These are phyloP conservation scores for Glossophaga mutica DNA, from an alignment of 2,797 vertebrate species.

Conservation along the genomic window DNA sequence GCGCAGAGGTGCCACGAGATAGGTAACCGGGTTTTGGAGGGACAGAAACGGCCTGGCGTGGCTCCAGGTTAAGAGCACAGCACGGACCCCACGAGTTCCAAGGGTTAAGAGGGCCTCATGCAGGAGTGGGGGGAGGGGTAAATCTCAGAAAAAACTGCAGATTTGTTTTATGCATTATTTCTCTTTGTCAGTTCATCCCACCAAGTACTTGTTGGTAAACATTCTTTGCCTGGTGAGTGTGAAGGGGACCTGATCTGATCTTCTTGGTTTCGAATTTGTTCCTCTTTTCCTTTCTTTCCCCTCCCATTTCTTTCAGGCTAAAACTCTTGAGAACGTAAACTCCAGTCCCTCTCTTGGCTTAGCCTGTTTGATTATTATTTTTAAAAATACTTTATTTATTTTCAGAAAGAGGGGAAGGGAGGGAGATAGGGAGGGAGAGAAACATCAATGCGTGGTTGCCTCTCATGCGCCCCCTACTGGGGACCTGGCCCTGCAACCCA, in stretches of 20 bases:
- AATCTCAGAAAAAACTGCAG: background rate
- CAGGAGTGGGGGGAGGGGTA: too few species aligned
- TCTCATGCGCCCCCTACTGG: too few species aligned
- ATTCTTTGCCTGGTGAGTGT: background rate
- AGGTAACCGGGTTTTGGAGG: background rate
- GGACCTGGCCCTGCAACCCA: too few species aligned
- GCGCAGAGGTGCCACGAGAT: too few species aligned
- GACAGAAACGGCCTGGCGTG: background rate
- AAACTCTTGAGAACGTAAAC: background rate
- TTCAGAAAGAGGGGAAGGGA: too few species aligned
- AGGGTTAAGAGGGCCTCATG: background rate
- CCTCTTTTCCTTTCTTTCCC: background rate
- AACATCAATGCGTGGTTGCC: too few species aligned
- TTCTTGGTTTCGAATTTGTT: background rate
- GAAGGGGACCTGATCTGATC: background rate
- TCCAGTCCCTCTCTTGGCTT: background rate
- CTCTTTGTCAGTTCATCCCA: background rate
- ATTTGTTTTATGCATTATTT: background rate
- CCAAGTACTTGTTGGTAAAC: fast-evolving
- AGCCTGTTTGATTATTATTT: background rate
- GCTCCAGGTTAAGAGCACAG: background rate
- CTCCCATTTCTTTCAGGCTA: background rate
- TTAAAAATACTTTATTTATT: too few species aligned
- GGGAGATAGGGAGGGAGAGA: too few species aligned
- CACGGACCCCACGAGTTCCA: too few species aligned